Evolutionary conservation across 1,140 invertebrate species (phyloP).

Genomic region (Drosophila pallidifrons): DNA sequence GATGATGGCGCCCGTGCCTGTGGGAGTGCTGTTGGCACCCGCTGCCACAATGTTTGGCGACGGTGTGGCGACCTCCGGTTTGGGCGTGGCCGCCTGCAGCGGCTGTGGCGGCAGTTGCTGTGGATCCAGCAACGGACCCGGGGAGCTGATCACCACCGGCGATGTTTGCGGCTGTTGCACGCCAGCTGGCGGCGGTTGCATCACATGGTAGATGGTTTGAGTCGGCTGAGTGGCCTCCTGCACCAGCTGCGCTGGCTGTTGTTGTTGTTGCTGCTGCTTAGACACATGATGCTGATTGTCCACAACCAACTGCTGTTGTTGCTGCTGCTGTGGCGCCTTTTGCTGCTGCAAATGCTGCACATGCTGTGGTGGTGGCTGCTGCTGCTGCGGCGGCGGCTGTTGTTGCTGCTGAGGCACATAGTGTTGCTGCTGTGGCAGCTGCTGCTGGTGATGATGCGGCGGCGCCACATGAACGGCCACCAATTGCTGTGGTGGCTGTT

Average conservation of each 20-base stretch:
- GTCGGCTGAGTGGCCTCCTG: constrained; percentile 54
- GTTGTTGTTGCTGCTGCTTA: constrained; percentile 78
- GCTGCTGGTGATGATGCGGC: constrained; percentile 72
- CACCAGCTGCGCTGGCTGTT: constrained; percentile 51
- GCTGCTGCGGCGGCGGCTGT: constrained; percentile 64
- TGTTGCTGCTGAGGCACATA: constrained; percentile 79
- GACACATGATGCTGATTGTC: constrained; percentile 73
- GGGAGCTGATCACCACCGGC: constrained; percentile 62
- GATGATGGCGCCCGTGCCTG: constrained; percentile 51
- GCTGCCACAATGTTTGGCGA: constrained; percentile 37
- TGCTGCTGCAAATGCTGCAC: constrained; percentile 79
- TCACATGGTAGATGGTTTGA: constrained; percentile 65
- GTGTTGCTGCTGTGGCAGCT: constrained; percentile 85
- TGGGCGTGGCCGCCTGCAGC: constrained; percentile 58
- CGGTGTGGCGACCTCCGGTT: constrained; percentile 53
- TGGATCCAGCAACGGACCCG: constrained; percentile 48
- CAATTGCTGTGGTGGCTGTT: constrained; percentile 80
- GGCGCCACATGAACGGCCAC: constrained; percentile 79
- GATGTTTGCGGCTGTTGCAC: constrained; percentile 81
- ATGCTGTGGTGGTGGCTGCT: constrained; percentile 71
- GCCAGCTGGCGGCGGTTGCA: constrained; percentile 39
- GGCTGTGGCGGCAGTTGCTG: constrained; percentile 59
- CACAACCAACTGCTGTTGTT: constrained; percentile 39
- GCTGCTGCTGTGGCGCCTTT: constrained; percentile 85
- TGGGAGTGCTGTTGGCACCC: constrained; percentile 63